Conservation (phyloP, 1,140 invertebrate species). For the Anoplophora glabripennis region DNA sequence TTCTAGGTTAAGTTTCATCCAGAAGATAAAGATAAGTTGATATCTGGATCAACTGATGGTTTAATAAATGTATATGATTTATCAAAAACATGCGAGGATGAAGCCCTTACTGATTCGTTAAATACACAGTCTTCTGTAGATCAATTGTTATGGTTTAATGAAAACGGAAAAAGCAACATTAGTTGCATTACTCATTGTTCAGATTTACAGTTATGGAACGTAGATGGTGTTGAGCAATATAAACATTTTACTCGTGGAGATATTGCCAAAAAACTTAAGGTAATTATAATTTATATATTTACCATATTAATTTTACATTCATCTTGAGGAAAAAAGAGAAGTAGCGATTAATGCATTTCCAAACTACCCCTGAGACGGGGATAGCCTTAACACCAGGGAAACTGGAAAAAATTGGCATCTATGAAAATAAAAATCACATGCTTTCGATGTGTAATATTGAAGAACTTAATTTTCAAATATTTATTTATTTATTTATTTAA, state of each 20-base stretch:
- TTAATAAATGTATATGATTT: constrained; percentile 85
- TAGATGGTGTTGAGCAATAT: constrained; percentile 41
- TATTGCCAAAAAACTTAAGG: constrained; percentile 29
- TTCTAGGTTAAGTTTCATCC: constrained; percentile 67
- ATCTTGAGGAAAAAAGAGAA: no score
- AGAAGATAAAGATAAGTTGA: constrained; percentile 63
- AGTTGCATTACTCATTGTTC: constrained; percentile 69
- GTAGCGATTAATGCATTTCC: no score
- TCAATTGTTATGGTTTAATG: constrained; percentile 54
- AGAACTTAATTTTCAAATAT: no score
- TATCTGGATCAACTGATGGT: constrained; percentile 78
- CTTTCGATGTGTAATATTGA: no score
- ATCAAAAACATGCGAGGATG: constrained; percentile 70
- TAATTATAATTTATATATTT: constrained; percentile 23
- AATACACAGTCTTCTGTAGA: constrained; percentile 83
- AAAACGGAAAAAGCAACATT: constrained; percentile 53
- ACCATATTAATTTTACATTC: constrained; percentile 18
- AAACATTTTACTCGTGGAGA: constrained; percentile 44
- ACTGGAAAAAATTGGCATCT: no score
- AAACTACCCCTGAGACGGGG: no score
- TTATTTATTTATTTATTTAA: no score
- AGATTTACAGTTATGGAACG: constrained; percentile 68
- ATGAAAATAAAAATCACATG: no score
- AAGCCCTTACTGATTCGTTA: constrained; percentile 74
- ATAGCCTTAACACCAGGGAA: no score